phyloP scores from a whole-genome alignment of 2,113 vertebrate species.

The Coreoperca whiteheadi region DNA sequence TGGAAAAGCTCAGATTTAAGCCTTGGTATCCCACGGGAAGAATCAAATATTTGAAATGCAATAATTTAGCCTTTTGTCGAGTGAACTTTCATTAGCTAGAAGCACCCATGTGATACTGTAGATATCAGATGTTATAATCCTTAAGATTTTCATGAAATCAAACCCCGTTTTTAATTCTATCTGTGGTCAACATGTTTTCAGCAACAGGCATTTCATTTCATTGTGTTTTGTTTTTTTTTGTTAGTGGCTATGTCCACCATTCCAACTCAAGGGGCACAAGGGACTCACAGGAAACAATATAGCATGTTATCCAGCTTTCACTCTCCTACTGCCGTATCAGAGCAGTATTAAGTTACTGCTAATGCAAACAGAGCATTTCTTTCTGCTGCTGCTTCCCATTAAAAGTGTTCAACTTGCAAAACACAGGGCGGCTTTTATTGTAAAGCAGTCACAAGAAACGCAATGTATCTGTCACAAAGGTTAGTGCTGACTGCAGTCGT shows the following conservation, averaged over 20 bases:
- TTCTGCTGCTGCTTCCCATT: neutral
- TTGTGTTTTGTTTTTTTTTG: no score
- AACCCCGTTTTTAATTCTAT: no score
- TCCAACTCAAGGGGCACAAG: no score
- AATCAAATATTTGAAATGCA: neutral
- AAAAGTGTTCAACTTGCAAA: neutral
- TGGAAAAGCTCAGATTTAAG: neutral
- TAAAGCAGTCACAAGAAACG: neutral
- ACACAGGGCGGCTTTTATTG: neutral
- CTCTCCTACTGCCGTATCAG: neutral
- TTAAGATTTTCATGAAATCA: no score
- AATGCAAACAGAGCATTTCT: neutral
- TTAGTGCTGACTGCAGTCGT: neutral
- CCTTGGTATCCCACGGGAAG: neutral
- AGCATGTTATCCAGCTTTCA: neutral
- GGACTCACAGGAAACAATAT: neutral
- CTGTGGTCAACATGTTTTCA: no score
- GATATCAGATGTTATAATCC: neutral
- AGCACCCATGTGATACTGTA: neutral
- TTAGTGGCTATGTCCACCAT: neutral
- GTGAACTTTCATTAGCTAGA: neutral
- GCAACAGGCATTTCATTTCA: no score
- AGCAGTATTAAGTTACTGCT: neutral
- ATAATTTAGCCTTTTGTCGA: neutral
- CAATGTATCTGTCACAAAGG: neutral